These are phyloP conservation scores for Trichomalopsis sarcophagae DNA, from an alignment of 1,140 invertebrate genomes.

Conservation along the genomic window DNA sequence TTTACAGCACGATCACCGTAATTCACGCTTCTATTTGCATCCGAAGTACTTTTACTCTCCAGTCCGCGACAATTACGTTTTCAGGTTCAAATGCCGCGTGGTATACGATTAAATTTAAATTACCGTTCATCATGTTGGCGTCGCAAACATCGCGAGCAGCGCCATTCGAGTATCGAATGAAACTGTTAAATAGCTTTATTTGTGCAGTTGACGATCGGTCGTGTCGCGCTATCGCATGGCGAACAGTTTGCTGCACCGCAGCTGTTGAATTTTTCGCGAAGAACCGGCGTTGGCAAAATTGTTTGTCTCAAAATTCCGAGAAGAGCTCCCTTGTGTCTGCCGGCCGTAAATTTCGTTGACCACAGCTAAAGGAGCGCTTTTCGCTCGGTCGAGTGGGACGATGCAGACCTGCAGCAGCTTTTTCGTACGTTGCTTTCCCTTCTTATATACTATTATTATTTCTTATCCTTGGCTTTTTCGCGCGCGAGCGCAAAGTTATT, in stretches of 20 bases:
- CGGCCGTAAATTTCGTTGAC: conserved; percentile 35
- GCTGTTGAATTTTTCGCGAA: neutral
- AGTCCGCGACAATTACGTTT: too few species aligned
- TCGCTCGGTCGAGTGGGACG: neutral
- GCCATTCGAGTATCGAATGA: neutral
- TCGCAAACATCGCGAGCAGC: too few species aligned
- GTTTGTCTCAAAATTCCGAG: conserved; percentile 17
- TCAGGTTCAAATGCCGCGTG: too few species aligned
- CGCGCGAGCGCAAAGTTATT: conserved; percentile 41
- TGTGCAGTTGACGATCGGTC: neutral
- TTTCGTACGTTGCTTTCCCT: conserved; percentile 30
- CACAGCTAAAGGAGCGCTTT: neutral
- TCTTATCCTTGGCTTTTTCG: conserved; percentile 44
- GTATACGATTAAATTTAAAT: neutral
- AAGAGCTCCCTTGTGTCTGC: neutral
- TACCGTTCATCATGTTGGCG: neutral
- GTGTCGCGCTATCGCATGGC: too few species aligned
- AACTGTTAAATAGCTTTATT: neutral
- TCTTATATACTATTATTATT: conserved; percentile 39
- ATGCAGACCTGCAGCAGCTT: conserved; percentile 1
- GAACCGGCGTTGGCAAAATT: conserved; percentile 17
- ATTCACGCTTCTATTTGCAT: neutral
- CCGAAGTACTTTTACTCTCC: too few species aligned
- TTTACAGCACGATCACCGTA: neutral
- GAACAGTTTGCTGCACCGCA: neutral